Evolutionary conservation across 2,888 invertebrate genomes (phyloP), one percentile per base, ranked within the genome.

Genomic region (Plebejus argus): DNA sequence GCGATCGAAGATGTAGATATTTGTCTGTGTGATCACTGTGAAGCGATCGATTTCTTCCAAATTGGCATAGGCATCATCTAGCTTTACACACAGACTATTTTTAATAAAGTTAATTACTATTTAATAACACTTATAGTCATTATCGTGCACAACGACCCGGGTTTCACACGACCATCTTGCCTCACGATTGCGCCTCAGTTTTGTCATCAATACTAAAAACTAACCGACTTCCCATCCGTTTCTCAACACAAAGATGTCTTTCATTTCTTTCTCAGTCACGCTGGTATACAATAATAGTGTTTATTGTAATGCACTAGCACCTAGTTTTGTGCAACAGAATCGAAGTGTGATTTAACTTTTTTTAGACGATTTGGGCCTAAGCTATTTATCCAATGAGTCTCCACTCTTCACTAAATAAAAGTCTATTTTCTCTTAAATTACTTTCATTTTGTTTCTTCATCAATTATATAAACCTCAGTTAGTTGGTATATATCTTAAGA

Each of bases 141-240:
- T 8, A 61, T 10, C 20, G 23, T 61, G 61, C 12, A 61, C 53
- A 33, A 53, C 18, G 74, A 72, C 45, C 20, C 72, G 10, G 45
- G 72, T 18, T 74, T 74, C 74, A 74, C 74, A 74, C 74, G 72
- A 15, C 45, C 45, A 45, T 49, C 74, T 28, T 74, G 15, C 45
- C 33, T 49, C 23, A 72, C 74, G 28, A 74, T 74, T 74, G 74
- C 72, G 2, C 28, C 53, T 74, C 74, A 49, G 74, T 74, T 23
- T 74, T 74, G 74, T 53, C 74, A 74, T 53, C 53, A 18, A 74
- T 8, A 49, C 66, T 12, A 74, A 74, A 74, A 74, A 74, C 74
- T 74, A 74, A 53, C 74, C 74, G 49, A 74, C 74, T 74, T 74
- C 53, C 74, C 74, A 74, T 74, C 53, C 49, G 18, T 74, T 74